These are phyloP conservation scores for Poliocrania exsul DNA, from an alignment of 2,797 vertebrate species.

Conservation along the genomic window DNA sequence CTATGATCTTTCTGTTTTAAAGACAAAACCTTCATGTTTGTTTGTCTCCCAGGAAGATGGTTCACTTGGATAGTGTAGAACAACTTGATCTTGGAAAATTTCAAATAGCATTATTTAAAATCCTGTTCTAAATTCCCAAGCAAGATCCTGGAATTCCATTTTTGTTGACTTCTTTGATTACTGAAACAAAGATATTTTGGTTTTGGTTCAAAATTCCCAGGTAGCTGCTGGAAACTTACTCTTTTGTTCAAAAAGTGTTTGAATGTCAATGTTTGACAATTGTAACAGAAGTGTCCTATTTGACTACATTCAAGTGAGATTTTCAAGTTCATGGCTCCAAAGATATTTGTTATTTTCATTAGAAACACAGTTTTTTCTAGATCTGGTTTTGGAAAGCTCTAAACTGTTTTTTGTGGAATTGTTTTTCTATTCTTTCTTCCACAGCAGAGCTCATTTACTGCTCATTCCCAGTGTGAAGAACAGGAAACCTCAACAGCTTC, in stretches of 20 bases:
- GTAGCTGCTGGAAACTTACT: neutral
- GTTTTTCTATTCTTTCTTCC: neutral
- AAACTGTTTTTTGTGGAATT: neutral
- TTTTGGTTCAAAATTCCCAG: neutral
- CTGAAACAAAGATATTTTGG: neutral
- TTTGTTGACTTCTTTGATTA: neutral
- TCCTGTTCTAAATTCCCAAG: neutral
- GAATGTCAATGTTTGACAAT: neutral
- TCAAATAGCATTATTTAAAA: neutral
- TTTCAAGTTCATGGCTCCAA: neutral
- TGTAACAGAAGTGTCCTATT: neutral
- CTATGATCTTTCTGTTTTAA: neutral
- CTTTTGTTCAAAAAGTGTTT: neutral
- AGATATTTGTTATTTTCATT: neutral
- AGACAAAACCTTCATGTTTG: neutral
- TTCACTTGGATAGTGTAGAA: neutral
- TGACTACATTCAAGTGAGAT: neutral
- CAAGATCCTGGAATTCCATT: neutral
- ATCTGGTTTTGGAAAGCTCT: neutral
- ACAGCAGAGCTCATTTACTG: neutral
- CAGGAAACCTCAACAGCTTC: slow-evolving; percentile 35
- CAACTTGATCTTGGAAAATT: neutral
- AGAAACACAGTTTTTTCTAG: neutral
- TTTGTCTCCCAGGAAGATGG: neutral
- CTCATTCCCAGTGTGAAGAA: slow-evolving; percentile 7